phyloP scores from a whole-genome alignment of 2,113 vertebrate species.

The Sinocyclocheilus anshuiensis region DNA sequence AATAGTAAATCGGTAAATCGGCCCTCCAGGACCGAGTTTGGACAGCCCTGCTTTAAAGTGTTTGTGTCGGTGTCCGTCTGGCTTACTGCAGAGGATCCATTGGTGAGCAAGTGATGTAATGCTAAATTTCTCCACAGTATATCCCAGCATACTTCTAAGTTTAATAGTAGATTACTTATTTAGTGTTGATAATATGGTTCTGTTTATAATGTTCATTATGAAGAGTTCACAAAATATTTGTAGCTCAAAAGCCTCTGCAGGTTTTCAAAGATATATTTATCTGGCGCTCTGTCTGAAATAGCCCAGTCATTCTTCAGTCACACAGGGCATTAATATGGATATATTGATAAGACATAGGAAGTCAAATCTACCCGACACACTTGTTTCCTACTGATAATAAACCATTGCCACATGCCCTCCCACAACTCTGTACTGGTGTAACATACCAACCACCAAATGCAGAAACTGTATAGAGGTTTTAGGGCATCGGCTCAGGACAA shows the following conservation, averaged over 20 bases:
- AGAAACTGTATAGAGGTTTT: not conserved
- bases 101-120: too few relatives aligned
- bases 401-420: not conserved
- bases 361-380: not conserved
- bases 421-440: not conserved
- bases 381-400: conserved; percentile 1
- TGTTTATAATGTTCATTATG: not conserved
- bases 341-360: not conserved
- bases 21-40: too few relatives aligned
- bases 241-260: not conserved
- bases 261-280: not conserved
- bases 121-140: too few relatives aligned
- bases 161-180: not conserved
- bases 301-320: not conserved
- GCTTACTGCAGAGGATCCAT: too few relatives aligned
- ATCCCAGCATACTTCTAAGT: too few relatives aligned
- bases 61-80: too few relatives aligned
- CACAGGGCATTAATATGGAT: not conserved
- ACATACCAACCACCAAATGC: not conserved
- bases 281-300: not conserved
- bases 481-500: not conserved
- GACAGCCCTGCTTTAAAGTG: too few relatives aligned
- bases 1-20: too few relatives aligned
- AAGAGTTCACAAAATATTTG: not conserved
- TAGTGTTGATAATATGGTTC: not conserved